Base-by-base conservation (phyloP, 2,113 vertebrate species). In the Arvicanthis niloticus region DNA sequence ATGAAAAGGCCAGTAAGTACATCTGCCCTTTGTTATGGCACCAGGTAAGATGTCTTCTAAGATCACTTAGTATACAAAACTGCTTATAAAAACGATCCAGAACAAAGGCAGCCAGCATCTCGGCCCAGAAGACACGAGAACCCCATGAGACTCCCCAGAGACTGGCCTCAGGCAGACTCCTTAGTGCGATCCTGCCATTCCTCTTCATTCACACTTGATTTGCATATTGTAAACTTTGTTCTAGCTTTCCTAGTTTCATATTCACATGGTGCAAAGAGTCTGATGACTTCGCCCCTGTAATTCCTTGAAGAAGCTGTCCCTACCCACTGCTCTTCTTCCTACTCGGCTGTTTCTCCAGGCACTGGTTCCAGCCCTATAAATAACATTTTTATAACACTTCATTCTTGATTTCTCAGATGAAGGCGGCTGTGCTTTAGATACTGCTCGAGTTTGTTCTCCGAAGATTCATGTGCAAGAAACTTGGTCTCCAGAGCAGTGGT, bases 371-470 rank as follows among this genome's bases (percentile, higher is more conserved):
- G 9, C 7, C 40, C 70, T 80, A 53, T 53, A 56, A 90, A 78
- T 51, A 58, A 29, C 26, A 34, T 45, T 89, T 26, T 65, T 89
- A n/a, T 26, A 45, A 40, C 48, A 62, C 84, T 77, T 51, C 42
- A 56, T 56, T 95, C 48, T 68, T 37, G 26, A 60, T 78, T 94
- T 92, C 77, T 72, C 72, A 88, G 72, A 81, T n/a, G 87, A 93
- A 42, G 48, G 45, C 65, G 19, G 87, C 48, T 7, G 70, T 58
- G 51, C 51, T 89, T 16, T 42, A 31, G 12, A 42, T 58, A 45
- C 40, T 70, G n/a, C 73, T 48, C 48, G 80, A 73, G 67, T 10
- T 7, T 45, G 12, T 92, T 34, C 68, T 84, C 29, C 6, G 26
- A 65, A 73, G n/a, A 48, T 34, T 73, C 19, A 15, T 26, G 24